Evolutionary conservation across 2,113 vertebrate species (phyloP).

Genomic region (Labeo rohita): DNA sequence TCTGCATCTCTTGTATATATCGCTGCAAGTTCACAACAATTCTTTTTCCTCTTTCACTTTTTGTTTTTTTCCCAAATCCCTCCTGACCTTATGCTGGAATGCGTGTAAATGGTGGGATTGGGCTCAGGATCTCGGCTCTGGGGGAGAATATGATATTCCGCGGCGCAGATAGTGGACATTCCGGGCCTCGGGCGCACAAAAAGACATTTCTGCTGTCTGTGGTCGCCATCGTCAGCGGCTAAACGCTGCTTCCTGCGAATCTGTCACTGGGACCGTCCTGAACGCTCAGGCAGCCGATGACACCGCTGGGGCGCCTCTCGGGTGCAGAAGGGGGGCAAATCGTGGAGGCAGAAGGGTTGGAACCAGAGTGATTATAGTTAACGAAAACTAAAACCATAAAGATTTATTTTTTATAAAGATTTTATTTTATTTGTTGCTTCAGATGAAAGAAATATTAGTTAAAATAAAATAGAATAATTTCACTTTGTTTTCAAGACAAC

Average conservation of each 20-base stretch:
- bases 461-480: no score
- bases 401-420: no score
- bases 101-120: conserved; percentile 68
- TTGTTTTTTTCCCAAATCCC: conserved; percentile 65
- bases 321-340: neutral
- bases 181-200: conserved; percentile 77
- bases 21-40: neutral
- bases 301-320: conserved; percentile 69
- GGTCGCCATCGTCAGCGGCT: conserved; percentile 52
- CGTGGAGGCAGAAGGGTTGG: neutral
- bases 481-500: no score
- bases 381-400: neutral
- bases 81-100: conserved; percentile 78
- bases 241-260: conserved; percentile 81
- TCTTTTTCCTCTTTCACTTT: conserved; percentile 31
- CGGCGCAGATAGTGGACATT: conserved; percentile 81
- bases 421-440: no score
- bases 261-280: conserved; percentile 80
- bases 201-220: conserved; percentile 81
- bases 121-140: conserved; percentile 56
- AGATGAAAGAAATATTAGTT: no score
- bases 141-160: conserved; percentile 82
- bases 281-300: conserved; percentile 78
- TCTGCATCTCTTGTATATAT: neutral
- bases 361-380: neutral